These are phyloP conservation scores for Microdon myrmicae DNA, from an alignment of 2,888 invertebrate species.

Conservation along the genomic window DNA sequence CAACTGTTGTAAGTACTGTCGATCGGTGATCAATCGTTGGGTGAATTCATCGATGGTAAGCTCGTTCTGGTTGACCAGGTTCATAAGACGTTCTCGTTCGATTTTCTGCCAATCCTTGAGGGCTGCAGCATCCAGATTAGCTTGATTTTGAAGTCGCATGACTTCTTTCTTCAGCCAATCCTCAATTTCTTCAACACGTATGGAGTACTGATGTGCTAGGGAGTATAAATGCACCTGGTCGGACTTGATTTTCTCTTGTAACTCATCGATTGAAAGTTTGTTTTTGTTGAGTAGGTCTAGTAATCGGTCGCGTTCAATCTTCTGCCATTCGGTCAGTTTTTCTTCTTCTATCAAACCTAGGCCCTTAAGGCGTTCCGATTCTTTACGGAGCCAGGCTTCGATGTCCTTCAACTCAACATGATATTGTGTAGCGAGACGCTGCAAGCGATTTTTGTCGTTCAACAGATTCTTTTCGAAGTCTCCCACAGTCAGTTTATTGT, in stretches of 20 bases:
- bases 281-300: conserved; percentile 59
- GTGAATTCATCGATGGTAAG: conserved; percentile 63
- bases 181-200: conserved; percentile 63
- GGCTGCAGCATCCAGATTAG: conserved; percentile 59
- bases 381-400: conserved; percentile 62
- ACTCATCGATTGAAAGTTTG: conserved; percentile 60
- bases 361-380: conserved; percentile 60
- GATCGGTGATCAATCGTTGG: conserved; percentile 61
- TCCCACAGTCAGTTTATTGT: conserved; percentile 61
- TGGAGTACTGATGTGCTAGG: conserved; percentile 61
- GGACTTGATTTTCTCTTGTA: conserved; percentile 58
- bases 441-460: conserved; percentile 59
- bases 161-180: conserved; percentile 64
- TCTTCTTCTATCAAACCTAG: conserved; percentile 59
- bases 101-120: conserved; percentile 62
- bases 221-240: conserved; percentile 61
- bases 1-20: conserved; percentile 58
- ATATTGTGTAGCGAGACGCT: conserved; percentile 59
- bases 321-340: conserved; percentile 63
- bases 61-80: conserved; percentile 62
- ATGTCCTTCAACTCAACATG: conserved; percentile 62
- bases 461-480: conserved; percentile 60
- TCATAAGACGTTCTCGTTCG: conserved; percentile 61
- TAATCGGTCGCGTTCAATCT: conserved; percentile 60
- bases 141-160: conserved; percentile 59